A percentile compares a stretch with the other conserved stretches of the same genome.
phyloP scores from a whole-genome alignment of 2,888 invertebrate genomes.

The Boloria selene region DNA sequence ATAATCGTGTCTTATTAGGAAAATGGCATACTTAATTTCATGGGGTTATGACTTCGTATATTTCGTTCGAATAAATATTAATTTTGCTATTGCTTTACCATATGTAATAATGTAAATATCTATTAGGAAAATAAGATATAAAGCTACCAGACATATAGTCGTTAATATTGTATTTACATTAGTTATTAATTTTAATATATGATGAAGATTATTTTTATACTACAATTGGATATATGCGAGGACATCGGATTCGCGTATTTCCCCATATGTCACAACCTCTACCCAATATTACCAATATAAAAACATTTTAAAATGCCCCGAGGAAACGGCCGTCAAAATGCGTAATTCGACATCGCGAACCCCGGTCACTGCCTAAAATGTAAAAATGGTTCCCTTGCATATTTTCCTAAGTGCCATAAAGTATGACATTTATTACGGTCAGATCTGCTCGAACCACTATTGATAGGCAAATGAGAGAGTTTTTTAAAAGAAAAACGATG shows the following conservation, averaged over 20 bases:
- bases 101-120: not conserved
- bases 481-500: slow-evolving; percentile 83
- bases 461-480: slow-evolving; percentile 83
- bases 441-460: slow-evolving; percentile 82
- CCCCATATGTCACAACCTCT: slow-evolving; percentile 16
- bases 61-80: not conserved
- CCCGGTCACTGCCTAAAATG: slow-evolving; percentile 79
- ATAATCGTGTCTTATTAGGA: slow-evolving; percentile 64
- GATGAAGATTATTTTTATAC: not conserved
- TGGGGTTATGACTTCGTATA: slow-evolving; percentile 38
- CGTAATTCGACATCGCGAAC: slow-evolving; percentile 76
- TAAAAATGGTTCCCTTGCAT: slow-evolving; percentile 82
- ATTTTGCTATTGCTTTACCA: not conserved
- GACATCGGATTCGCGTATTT: slow-evolving; percentile 3
- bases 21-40: slow-evolving; percentile 63
- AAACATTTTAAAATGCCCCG: slow-evolving; percentile 64
- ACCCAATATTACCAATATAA: slow-evolving; percentile 41
- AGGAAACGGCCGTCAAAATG: slow-evolving; percentile 68
- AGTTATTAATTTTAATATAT: no score
- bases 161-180: no score
- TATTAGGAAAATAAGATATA: not conserved
- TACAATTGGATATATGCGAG: not conserved
- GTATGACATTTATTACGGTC: slow-evolving; percentile 83
- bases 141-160: no score
- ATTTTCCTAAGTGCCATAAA: slow-evolving; percentile 81